Evolutionary conservation across 35 echinoderm and acorn worm species (phyloP).

Genomic region (Eucidaris tribuloides): DNA sequence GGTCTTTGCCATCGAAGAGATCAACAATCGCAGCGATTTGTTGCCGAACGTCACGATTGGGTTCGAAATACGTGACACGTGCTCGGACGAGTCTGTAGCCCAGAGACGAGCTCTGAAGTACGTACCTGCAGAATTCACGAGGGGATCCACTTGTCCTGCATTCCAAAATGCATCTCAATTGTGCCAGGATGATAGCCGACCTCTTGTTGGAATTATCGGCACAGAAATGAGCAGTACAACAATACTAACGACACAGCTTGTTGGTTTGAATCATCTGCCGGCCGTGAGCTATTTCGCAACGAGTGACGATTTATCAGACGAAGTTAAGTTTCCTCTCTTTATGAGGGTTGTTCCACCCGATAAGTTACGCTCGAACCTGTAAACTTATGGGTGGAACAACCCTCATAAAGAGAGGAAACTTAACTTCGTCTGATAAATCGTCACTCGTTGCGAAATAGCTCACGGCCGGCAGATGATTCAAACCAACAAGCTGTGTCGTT

Average conservation of each 20-base stretch:
- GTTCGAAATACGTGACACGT: conserved; percentile 65
- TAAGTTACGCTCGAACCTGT: conserved; percentile 53
- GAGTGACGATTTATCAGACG: conserved; percentile 51
- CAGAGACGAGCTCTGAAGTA: conserved; percentile 17
- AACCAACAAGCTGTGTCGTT: conserved; percentile 37
- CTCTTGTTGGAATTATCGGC: conserved; percentile 48
- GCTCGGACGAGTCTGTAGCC: conserved; percentile 20
- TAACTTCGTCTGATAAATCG: conserved; percentile 32
- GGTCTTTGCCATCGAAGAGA: conserved; percentile 42
- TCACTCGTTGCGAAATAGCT: conserved; percentile 68
- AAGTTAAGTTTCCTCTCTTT: conserved; percentile 46
- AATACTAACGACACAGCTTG: conserved; percentile 30
- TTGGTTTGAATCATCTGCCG: conserved; percentile 39
- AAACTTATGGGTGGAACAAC: conserved; percentile 50
- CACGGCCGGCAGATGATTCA: conserved; percentile 35
- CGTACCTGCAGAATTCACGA: conserved; percentile 7
- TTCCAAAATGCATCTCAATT: not conserved
- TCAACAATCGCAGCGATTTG: conserved; percentile 54
- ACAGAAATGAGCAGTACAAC: conserved; percentile 58
- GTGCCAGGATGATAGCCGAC: not conserved
- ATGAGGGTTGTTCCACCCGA: conserved; percentile 60
- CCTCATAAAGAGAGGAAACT: conserved; percentile 58
- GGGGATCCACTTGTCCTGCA: not conserved
- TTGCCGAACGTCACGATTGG: conserved; percentile 45
- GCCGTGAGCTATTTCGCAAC: conserved; percentile 64